Conservation (phyloP, 1,140 invertebrate genomes). For the Pinna nobilis region DNA sequence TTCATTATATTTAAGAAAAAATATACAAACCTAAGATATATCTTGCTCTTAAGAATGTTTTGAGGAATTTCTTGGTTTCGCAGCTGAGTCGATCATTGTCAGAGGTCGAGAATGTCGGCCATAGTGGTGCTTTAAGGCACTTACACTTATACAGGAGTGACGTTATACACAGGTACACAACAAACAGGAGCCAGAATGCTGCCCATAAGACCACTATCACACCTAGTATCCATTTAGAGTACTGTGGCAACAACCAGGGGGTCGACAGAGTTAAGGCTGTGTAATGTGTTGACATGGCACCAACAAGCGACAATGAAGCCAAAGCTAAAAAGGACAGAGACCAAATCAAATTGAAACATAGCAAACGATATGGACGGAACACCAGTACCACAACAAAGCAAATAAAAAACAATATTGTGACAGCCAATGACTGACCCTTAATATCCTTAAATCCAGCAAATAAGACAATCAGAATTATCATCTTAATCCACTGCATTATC, state of each 20-base stretch:
- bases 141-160: conserved; percentile 47
- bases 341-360: conserved; percentile 61
- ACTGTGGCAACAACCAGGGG: conserved; percentile 67
- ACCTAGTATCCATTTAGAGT: conserved; percentile 59
- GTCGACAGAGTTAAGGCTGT: conserved; percentile 51
- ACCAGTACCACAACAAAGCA: conserved; percentile 47
- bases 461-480: conserved; percentile 60
- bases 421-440: conserved; percentile 52
- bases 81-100: conserved; percentile 54
- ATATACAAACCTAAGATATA: conserved; percentile 60
- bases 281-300: conserved; percentile 55
- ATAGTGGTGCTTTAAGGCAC: conserved; percentile 54
- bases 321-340: conserved; percentile 54
- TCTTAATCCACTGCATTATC: conserved; percentile 55
- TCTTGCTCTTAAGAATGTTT: conserved; percentile 62
- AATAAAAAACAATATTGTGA: conserved; percentile 50
- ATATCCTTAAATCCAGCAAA: conserved; percentile 55
- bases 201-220: conserved; percentile 53
- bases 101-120: conserved; percentile 64
- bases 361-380: conserved; percentile 63
- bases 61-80: conserved; percentile 68
- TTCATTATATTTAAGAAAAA: background rate
- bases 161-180: conserved; percentile 49
- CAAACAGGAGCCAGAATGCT: conserved; percentile 43
- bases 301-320: conserved; percentile 53